phyloP scores from a whole-genome alignment of 2,113 vertebrate genomes.

The Chionomys nivalis region DNA sequence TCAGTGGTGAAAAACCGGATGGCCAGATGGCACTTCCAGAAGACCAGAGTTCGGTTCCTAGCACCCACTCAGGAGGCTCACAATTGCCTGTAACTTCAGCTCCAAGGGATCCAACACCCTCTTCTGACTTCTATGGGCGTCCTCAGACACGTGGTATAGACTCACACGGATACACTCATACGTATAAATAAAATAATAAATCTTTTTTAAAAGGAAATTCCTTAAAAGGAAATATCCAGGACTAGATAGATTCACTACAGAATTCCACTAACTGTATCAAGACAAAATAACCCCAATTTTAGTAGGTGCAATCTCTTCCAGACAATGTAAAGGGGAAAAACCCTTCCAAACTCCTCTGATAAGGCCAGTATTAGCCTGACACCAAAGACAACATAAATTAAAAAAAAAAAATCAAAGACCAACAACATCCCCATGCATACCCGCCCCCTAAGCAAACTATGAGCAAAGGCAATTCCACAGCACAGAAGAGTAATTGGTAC shows the following conservation, averaged over 20 bases:
- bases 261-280: constrained; percentile 35
- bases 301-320: not conserved
- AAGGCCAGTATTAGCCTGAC: not conserved
- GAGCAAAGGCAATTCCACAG: constrained; percentile 16
- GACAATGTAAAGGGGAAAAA: not conserved
- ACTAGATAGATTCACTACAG: constrained; percentile 15
- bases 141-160: too few species aligned
- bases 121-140: not conserved
- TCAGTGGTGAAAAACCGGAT: not conserved
- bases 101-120: not conserved
- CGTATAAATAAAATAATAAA: not conserved
- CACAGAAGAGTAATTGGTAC: not conserved
- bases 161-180: not conserved
- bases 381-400: not conserved
- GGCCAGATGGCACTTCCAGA: not conserved
- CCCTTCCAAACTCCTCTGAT: not conserved
- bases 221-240: not conserved
- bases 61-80: not conserved
- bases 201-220: not conserved
- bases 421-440: not conserved
- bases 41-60: not conserved
- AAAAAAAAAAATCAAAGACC: not conserved
- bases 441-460: not conserved
- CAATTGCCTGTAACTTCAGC: not conserved
- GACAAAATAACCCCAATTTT: not conserved